Evolutionary conservation across 2,113 vertebrate species (phyloP).

Genomic region (Paramisgurnus dabryanus): DNA sequence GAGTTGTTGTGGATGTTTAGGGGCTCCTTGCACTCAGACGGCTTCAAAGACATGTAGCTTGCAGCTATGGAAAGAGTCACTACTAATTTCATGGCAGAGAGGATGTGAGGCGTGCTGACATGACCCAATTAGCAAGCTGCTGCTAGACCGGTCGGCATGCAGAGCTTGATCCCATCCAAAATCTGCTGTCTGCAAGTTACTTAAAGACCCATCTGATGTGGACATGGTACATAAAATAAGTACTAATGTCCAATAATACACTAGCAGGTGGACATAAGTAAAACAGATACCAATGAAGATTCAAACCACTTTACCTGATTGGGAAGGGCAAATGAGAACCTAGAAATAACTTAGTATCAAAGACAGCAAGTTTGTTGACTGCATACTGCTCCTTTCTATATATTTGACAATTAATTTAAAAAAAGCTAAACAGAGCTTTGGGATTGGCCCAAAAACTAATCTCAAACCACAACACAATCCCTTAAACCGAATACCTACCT

Average conservation of each 20-base stretch:
- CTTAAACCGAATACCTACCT: too few relatives aligned
- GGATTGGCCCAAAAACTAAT: too few relatives aligned
- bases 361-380: neutral
- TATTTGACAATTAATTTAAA: neutral
- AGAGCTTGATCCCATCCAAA: constrained; percentile 1
- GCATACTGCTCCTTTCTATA: too few relatives aligned
- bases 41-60: constrained; percentile 34
- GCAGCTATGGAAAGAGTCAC: constrained; percentile 36
- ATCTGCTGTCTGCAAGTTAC: neutral
- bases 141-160: constrained; percentile 13
- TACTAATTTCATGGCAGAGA: constrained; percentile 47
- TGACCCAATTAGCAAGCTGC: constrained; percentile 43
- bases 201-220: neutral
- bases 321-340: neutral
- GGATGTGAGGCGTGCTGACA: constrained; percentile 32
- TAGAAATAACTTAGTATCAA: neutral
- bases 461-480: too few relatives aligned
- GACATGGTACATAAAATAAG: neutral
- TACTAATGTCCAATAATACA: neutral
- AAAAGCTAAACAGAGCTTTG: neutral
- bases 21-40: constrained; percentile 14
- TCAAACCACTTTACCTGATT: neutral
- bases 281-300: neutral
- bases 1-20: neutral
- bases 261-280: neutral